Percentiles rank a stretch among this genome's conserved stretches.
phyloP scores from a whole-genome alignment of 2,888 invertebrate genomes.

The Diaphora mendica region DNA sequence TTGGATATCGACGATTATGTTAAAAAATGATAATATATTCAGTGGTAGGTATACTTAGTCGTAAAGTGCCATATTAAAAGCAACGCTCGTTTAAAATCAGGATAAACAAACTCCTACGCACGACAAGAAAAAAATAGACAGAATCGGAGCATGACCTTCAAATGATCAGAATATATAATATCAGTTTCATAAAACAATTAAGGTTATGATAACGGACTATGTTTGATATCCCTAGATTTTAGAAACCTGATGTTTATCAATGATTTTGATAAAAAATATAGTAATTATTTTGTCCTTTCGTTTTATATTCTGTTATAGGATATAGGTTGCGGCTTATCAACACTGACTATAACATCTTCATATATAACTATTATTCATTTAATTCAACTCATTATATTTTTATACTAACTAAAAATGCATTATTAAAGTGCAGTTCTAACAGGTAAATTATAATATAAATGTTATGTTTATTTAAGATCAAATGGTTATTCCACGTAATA shows the following conservation, averaged over 20 bases:
- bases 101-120: conserved; percentile 58
- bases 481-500: not conserved
- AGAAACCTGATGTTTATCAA: not conserved
- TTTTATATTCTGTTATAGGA: not conserved
- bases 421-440: not conserved
- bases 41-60: conserved; percentile 20
- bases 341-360: not conserved
- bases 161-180: conserved; percentile 23
- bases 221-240: not conserved
- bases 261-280: not conserved
- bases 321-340: not conserved
- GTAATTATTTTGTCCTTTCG: not conserved
- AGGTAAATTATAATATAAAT: not conserved
- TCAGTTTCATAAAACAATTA: conserved; percentile 21
- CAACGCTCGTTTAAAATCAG: conserved; percentile 31
- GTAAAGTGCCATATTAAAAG: conserved; percentile 31
- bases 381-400: not conserved
- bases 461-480: not conserved
- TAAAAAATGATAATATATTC: conserved; percentile 22
- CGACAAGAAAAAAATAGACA: conserved; percentile 33
- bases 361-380: not conserved
- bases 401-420: not conserved
- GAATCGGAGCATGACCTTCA: conserved; percentile 41
- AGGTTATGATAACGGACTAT: conserved; percentile 2
- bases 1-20: conserved; percentile 23